Conservation (phyloP, 2,797 vertebrate genomes). For the Helostoma temminkii region DNA sequence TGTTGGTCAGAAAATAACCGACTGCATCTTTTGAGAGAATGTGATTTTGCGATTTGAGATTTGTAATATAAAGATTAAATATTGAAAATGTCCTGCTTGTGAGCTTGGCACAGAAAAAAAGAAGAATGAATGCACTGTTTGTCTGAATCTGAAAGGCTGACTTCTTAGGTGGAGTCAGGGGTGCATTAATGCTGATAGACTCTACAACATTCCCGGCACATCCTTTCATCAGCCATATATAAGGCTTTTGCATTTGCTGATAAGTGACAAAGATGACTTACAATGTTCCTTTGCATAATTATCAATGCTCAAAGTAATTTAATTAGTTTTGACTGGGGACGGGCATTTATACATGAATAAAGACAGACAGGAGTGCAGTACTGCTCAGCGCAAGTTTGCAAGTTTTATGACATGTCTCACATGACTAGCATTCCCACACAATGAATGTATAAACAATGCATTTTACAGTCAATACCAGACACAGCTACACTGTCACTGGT, state of each 20-base stretch:
- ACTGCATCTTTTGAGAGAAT: background rate
- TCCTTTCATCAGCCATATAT: constrained; percentile 7
- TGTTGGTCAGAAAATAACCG: background rate
- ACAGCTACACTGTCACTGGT: background rate
- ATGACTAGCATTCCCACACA: background rate
- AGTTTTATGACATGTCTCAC: background rate
- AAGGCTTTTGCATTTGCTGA: constrained; percentile 4
- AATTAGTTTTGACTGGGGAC: constrained; percentile 33
- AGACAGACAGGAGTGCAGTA: background rate
- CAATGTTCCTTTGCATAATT: constrained; percentile 54
- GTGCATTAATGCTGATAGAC: constrained; percentile 39
- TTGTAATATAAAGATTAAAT: constrained; percentile 6
- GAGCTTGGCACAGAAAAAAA: background rate
- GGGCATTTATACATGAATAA: constrained; percentile 17
- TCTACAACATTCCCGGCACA: constrained; percentile 60
- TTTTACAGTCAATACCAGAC: background rate
- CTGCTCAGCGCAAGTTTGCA: background rate
- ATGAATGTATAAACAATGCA: background rate
- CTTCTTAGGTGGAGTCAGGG: constrained; percentile 21
- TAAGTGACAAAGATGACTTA: background rate
- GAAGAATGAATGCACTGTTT: constrained; percentile 41
- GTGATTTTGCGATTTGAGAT: constrained; percentile 1
- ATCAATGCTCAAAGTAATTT: constrained; percentile 19
- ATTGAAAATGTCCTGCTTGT: background rate
- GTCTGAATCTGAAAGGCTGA: constrained; percentile 33